These are phyloP conservation scores for Chloroceryle amazona DNA, from an alignment of 2,797 vertebrate genomes.

Conservation along the genomic window DNA sequence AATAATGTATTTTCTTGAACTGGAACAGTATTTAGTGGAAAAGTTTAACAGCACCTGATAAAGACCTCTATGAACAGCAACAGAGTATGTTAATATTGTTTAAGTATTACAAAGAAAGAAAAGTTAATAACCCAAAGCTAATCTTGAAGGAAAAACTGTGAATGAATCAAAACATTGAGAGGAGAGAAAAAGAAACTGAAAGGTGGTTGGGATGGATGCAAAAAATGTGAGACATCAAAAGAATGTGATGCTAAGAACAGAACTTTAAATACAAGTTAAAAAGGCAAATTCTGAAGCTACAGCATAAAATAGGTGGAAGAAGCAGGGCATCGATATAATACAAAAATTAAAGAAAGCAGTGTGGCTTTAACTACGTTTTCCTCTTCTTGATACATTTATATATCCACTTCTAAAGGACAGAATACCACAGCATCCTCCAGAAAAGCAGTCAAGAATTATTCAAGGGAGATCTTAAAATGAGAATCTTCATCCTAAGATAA, in stretches of 20 bases:
- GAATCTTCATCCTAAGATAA: not conserved
- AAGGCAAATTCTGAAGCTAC: not conserved
- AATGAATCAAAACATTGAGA: not conserved
- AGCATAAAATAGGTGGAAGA: not conserved
- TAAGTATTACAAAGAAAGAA: not conserved
- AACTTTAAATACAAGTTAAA: not conserved
- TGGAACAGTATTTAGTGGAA: not conserved
- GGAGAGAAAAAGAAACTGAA: not conserved
- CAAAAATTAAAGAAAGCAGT: not conserved
- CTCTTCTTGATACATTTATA: not conserved
- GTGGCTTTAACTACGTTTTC: not conserved
- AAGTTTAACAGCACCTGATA: not conserved
- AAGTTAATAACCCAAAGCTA: not conserved
- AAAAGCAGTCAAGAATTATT: not conserved
- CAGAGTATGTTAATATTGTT: not conserved
- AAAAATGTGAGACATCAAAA: not conserved
- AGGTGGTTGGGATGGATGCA: fast-evolving
- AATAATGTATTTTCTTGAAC: not conserved
- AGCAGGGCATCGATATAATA: not conserved
- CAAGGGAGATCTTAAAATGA: not conserved
- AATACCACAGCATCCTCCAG: not conserved
- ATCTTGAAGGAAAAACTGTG: not conserved
- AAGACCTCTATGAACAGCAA: not conserved
- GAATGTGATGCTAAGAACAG: not conserved
- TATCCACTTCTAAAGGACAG: not conserved